Conservation (phyloP, 2,113 vertebrate genomes). For the Cyphomyrus plagiostoma region DNA sequence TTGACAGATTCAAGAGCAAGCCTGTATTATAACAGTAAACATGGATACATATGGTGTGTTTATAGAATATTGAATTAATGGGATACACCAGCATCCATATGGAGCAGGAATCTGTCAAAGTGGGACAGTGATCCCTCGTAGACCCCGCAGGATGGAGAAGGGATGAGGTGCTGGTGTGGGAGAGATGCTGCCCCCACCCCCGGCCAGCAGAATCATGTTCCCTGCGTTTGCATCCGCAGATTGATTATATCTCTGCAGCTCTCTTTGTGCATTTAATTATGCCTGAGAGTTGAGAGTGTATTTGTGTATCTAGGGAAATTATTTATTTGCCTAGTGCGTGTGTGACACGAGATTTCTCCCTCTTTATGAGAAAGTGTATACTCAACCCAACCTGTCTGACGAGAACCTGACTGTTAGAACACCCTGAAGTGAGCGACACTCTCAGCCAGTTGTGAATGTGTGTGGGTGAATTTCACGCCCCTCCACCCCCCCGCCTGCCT, state of each 20-base stretch:
- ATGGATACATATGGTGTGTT: not conserved
- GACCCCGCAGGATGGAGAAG: not conserved
- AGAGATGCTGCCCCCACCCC: not conserved
- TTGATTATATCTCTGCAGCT: not conserved
- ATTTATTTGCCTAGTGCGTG: not conserved
- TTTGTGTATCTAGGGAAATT: not conserved
- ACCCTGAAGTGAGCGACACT: slow-evolving; percentile 25
- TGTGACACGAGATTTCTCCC: slow-evolving; percentile 1
- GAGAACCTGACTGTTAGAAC: slow-evolving; percentile 37
- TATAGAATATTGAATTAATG: not conserved
- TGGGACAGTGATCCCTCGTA: not conserved
- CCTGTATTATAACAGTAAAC: not conserved
- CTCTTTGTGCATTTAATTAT: slow-evolving; percentile 3
- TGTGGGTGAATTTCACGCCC: not conserved
- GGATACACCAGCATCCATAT: not conserved
- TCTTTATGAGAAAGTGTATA: slow-evolving; percentile 19
- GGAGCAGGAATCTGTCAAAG: not conserved
- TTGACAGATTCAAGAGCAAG: not conserved
- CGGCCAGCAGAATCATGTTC: not conserved
- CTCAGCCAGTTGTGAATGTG: slow-evolving; percentile 27
- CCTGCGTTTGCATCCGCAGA: not conserved
- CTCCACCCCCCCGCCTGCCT: not conserved
- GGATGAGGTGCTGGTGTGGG: not conserved
- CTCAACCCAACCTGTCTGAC: slow-evolving; percentile 47
- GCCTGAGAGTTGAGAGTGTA: not conserved